Conservation (phyloP, 2,113 vertebrate genomes). For the Xiphias gladius region DNA sequence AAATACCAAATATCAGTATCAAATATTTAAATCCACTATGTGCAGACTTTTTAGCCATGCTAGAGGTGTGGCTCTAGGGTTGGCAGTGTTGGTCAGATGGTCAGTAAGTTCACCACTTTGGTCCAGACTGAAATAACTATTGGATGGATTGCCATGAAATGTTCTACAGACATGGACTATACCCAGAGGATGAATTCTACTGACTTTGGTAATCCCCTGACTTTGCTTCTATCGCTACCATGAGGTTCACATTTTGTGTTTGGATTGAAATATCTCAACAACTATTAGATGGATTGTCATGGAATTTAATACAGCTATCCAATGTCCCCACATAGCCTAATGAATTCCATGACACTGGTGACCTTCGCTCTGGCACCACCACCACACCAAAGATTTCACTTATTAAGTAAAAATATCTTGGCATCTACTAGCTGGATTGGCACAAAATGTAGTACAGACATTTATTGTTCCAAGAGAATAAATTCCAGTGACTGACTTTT, state of each 20-base stretch:
- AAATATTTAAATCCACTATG: not conserved
- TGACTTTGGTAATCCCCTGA: not conserved
- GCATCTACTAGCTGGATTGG: not conserved
- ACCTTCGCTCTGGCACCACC: not conserved
- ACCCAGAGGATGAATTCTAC: not conserved
- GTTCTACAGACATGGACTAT: no score
- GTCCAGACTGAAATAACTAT: not conserved
- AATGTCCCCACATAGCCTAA: not conserved
- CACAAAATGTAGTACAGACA: not conserved
- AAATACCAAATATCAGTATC: slow-evolving; percentile 1
- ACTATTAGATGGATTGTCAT: not conserved
- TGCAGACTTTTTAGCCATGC: not conserved
- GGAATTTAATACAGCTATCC: not conserved
- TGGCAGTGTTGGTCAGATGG: not conserved
- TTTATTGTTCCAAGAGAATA: not conserved
- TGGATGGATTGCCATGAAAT: not conserved
- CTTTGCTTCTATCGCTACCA: not conserved
- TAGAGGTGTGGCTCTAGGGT: not conserved
- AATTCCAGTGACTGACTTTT: not conserved
- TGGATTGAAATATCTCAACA: not conserved
- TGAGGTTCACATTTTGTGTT: not conserved
- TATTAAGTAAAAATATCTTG: not conserved
- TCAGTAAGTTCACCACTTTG: not conserved
- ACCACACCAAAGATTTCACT: not conserved
- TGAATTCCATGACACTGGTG: not conserved